phyloP scores from a whole-genome alignment of 2,888 invertebrate genomes.

The Automeris io region DNA sequence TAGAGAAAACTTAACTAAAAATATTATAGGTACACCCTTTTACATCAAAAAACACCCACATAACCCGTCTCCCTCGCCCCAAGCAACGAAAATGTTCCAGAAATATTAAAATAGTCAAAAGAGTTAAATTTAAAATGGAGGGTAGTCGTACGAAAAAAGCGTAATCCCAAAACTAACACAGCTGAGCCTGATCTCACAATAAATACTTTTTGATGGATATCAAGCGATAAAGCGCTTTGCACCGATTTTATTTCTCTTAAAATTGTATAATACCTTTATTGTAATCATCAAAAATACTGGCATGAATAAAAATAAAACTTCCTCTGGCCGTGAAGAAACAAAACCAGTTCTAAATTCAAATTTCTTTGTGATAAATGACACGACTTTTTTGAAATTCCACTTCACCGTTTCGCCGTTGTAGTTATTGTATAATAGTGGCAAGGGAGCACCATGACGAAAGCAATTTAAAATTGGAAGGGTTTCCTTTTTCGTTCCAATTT shows the following conservation, averaged over 20 bases:
- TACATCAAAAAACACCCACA: constrained; percentile 50
- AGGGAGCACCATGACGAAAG: constrained; percentile 70
- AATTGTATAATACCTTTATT: constrained; percentile 10
- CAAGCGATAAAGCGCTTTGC: constrained; percentile 20
- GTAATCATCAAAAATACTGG: constrained; percentile 10
- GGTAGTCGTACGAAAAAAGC: constrained; percentile 49
- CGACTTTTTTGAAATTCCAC: constrained; percentile 28
- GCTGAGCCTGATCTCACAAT: constrained; percentile 57
- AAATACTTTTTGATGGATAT: constrained; percentile 28
- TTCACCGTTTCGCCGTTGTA: constrained; percentile 36
- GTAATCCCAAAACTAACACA: constrained; percentile 71
- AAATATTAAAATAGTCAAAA: constrained; percentile 76
- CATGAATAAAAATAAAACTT: constrained; percentile 4
- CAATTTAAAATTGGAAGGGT: constrained; percentile 73
- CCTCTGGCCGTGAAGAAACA: constrained; percentile 5
- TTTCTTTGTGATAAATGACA: constrained; percentile 31
- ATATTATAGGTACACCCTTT: constrained; percentile 49
- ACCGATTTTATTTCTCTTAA: constrained; percentile 10
- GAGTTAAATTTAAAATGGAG: constrained; percentile 74
- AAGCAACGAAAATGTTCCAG: constrained; percentile 58
- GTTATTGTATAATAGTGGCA: constrained; percentile 47
- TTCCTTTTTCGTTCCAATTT: constrained; percentile 69
- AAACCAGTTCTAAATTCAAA: constrained; percentile 30
- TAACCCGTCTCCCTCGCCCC: constrained; percentile 51
- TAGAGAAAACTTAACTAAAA: constrained; percentile 39